Evolutionary conservation across 2,888 invertebrate genomes (phyloP).

Genomic region (Papilio gigon): DNA sequence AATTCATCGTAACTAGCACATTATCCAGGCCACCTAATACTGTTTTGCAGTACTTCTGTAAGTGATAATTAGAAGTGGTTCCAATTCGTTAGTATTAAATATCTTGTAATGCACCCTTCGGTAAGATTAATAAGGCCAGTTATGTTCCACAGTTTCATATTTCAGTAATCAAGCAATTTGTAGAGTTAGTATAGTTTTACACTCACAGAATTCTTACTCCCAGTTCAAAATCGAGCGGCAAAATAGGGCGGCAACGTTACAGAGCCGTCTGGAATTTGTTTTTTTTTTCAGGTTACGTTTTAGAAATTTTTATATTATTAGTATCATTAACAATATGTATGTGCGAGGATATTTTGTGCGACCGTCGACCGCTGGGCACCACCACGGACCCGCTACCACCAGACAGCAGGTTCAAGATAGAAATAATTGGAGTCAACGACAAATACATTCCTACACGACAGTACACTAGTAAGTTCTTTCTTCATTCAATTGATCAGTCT

Average conservation of each 20-base stretch:
- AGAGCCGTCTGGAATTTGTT: too few species aligned
- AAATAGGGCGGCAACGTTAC: too few species aligned
- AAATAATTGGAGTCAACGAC: constrained; percentile 57
- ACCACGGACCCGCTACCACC: constrained; percentile 65
- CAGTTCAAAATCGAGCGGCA: constrained; percentile 7
- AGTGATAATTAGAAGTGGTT: neutral
- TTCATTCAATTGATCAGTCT: too few species aligned
- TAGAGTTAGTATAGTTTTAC: neutral
- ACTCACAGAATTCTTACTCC: neutral
- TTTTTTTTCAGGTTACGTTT: constrained; percentile 37
- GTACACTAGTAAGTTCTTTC: constrained; percentile 62
- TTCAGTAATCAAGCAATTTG: constrained; percentile 11
- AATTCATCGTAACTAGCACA: too few species aligned
- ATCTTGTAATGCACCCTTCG: constrained; percentile 9
- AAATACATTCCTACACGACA: constrained; percentile 57
- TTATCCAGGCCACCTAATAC: neutral
- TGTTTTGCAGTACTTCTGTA: too few species aligned
- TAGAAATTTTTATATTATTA: constrained; percentile 27
- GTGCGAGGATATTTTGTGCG: constrained; percentile 57
- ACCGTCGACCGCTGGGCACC: constrained; percentile 64
- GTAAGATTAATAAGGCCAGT: neutral
- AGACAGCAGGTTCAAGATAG: constrained; percentile 68
- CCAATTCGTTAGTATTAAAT: neutral
- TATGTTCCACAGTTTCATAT: constrained; percentile 9
- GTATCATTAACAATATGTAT: constrained; percentile 45